phyloP scores from a whole-genome alignment of 2,888 invertebrate genomes.

The Lepidocyrtinus sp. region DNA sequence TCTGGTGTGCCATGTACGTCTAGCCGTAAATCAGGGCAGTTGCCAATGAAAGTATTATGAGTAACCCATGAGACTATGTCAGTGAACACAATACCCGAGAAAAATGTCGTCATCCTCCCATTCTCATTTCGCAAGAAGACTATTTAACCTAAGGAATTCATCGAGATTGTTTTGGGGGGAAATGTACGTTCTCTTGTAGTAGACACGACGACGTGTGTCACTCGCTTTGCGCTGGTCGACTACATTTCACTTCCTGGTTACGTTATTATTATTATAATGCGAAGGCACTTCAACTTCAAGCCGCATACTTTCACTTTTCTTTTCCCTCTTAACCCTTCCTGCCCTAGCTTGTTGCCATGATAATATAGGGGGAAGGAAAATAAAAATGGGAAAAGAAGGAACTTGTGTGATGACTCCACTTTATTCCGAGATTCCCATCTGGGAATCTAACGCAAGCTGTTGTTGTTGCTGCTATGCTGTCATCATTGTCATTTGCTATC shows the following conservation, averaged over 20 bases:
- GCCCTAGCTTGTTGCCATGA: conserved; percentile 21
- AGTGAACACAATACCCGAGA: conserved; percentile 1
- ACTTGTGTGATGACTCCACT: conserved; percentile 14
- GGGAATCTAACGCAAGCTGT: conserved; percentile 34
- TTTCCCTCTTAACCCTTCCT: conserved; percentile 11
- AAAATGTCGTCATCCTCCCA: conserved; percentile 30
- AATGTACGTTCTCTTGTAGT: not conserved
- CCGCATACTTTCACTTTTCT: conserved; percentile 18
- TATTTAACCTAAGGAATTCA: conserved; percentile 13
- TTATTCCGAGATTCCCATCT: conserved; percentile 37
- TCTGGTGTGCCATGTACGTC: conserved; percentile 34
- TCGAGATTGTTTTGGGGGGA: conserved; percentile 1
- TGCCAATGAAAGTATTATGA: conserved; percentile 56
- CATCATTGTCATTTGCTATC: conserved; percentile 17
- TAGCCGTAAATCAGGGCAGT: conserved; percentile 49
- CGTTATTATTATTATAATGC: conserved; percentile 20
- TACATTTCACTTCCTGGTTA: conserved; percentile 22
- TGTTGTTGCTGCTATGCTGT: conserved; percentile 8
- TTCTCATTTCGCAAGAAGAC: conserved; percentile 15
- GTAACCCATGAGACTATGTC: conserved; percentile 38
- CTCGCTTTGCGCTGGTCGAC: conserved; percentile 18
- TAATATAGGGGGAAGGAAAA: not conserved
- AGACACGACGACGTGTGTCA: conserved; percentile 35
- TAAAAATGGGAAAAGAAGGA: conserved; percentile 1
- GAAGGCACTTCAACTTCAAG: conserved; percentile 21